Base-by-base conservation (phyloP, 2,797 vertebrate genomes). In the Danio jaintianensis region DNA sequence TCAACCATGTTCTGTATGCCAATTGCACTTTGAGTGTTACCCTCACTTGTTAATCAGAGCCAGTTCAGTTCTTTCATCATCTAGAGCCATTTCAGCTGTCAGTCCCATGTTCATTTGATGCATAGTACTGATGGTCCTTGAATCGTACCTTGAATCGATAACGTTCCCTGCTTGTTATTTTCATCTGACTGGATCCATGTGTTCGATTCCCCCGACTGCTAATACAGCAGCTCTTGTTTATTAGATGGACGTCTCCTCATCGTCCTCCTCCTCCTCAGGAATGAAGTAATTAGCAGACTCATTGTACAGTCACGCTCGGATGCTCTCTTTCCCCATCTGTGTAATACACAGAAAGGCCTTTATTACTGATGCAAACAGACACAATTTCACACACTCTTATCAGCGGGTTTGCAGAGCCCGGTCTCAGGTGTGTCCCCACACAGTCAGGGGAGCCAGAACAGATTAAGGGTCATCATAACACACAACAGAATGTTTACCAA, bases 271-370 rank as follows among this genome's bases (percentile, higher is more conserved):
- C 43, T 55, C 67, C 55, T 45, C 40, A 83, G 43, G 58, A 75
- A 75, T 71, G 36, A 58, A 62, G 78, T 87, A 90, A 93, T 93
- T 91, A 93, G 85, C 86, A 87, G 85, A 89, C 87, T 92, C 88
- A 90, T 93, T 93, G 89, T 89, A 89, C 84, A 88, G 89, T 91
- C 87, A 89, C 85, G 88, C 90, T 91, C 86, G 53, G 85, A 71
- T 88, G 87, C 87, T 81, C 87, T 85, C 89, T 86, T 86, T 88
- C 85, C 75, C 88, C 84, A 82, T 91, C 89, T 91, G 90, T 86
- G 83, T 84, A 47, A 62, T 29, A 20, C 83, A 78, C 82, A 84
- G 80, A 85, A 82, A 85, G 42, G 36, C 74, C 70, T 85, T 85
- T 75, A 83, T 81, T 52, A 67, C 80, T 59, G 82, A 67, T 63